These are phyloP conservation scores for Temnothorax curvispinosus DNA, from an alignment of 1,140 invertebrate genomes.

Conservation along the genomic window DNA sequence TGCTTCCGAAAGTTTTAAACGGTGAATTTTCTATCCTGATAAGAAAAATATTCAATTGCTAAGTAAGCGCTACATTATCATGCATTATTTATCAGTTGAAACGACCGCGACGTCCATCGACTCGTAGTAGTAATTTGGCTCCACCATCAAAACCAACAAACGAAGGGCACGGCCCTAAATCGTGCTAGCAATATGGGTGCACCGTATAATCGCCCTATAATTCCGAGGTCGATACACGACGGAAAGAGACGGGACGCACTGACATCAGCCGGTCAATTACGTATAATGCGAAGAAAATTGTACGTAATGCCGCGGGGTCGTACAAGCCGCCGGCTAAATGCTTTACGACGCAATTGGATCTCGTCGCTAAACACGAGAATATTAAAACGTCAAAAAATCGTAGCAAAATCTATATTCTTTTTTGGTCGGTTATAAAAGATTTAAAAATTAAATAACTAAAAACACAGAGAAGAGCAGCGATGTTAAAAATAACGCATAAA, in stretches of 20 bases:
- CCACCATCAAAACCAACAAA: slow-evolving; percentile 36
- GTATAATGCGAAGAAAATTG: slow-evolving; percentile 75
- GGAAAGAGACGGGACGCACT: slow-evolving; percentile 64
- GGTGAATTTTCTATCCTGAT: not conserved
- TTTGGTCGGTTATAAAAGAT: not conserved
- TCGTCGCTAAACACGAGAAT: slow-evolving; percentile 15
- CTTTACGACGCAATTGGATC: slow-evolving; percentile 56
- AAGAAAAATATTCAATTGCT: slow-evolving; percentile 11
- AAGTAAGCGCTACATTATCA: not conserved
- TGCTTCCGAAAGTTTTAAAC: not conserved
- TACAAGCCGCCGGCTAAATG: slow-evolving; percentile 58
- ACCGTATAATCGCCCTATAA: slow-evolving; percentile 68
- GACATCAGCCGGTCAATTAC: slow-evolving; percentile 73
- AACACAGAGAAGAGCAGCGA: not conserved
- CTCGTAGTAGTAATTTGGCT: slow-evolving; percentile 9
- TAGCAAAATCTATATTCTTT: not conserved
- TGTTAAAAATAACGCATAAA: not conserved
- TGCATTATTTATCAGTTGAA: slow-evolving; percentile 38
- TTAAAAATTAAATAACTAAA: not conserved
- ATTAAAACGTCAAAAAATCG: slow-evolving; percentile 5
- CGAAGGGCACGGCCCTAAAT: slow-evolving; percentile 50
- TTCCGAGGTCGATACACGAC: slow-evolving; percentile 65
- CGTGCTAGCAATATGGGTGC: slow-evolving; percentile 49
- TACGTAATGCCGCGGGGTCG: slow-evolving; percentile 56
- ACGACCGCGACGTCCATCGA: not conserved